These are phyloP conservation scores for Poeciliopsis infans DNA, from an alignment of 2,797 vertebrate genomes.

Conservation along the genomic window DNA sequence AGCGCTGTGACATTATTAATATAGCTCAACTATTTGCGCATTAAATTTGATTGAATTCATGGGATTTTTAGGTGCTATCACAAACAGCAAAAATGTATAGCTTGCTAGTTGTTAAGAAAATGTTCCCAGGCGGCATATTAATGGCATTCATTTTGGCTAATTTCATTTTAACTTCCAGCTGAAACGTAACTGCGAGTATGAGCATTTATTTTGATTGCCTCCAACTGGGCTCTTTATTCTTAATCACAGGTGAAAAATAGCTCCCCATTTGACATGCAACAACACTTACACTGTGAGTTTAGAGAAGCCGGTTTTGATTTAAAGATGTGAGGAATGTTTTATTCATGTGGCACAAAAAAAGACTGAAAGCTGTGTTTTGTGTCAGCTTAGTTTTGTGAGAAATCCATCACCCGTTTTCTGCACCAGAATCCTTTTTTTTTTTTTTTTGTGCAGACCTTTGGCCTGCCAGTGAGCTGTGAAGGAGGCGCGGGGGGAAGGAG, in stretches of 20 bases:
- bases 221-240: not conserved
- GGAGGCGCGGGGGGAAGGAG: not conserved
- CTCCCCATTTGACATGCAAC: slow-evolving; percentile 9
- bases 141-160: too few species aligned
- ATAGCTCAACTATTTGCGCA: too few species aligned
- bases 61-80: too few species aligned
- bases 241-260: slow-evolving; percentile 13
- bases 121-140: too few species aligned
- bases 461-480: slow-evolving; percentile 38
- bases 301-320: slow-evolving; percentile 12
- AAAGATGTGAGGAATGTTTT: slow-evolving; percentile 32
- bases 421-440: slow-evolving; percentile 24
- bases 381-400: slow-evolving; percentile 24
- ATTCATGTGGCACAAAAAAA: slow-evolving; percentile 31
- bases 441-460: slow-evolving; percentile 51
- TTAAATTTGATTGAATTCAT: too few species aligned
- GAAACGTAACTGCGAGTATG: not conserved
- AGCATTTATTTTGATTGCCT: not conserved
- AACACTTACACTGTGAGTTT: not conserved
- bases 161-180: too few species aligned
- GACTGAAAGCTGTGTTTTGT: slow-evolving; percentile 40
- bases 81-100: too few species aligned
- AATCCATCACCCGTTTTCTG: slow-evolving; percentile 22
- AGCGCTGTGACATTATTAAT: too few species aligned
- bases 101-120: too few species aligned